Conservation (phyloP, 2,888 invertebrate species). For the Parasteatoda lunata region DNA sequence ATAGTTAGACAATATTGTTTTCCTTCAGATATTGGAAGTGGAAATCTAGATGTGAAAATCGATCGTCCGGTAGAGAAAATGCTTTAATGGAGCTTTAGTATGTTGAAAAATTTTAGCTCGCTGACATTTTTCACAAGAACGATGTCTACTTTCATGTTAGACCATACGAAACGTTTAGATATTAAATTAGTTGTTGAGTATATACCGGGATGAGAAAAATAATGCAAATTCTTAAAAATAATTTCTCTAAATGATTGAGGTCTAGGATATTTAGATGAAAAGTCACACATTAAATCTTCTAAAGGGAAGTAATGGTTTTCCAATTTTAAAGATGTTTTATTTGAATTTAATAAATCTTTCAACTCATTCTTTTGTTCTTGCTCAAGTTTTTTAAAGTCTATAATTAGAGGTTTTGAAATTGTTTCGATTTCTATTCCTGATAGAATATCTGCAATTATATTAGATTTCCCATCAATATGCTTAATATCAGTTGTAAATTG, state of each 20-base stretch:
- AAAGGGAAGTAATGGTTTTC: not conserved
- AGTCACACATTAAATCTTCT: not conserved
- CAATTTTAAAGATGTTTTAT: not conserved
- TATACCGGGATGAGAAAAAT: slow-evolving; percentile 1
- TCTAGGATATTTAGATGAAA: not conserved
- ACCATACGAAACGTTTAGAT: not conserved
- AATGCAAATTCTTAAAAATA: slow-evolving; percentile 4
- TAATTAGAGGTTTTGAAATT: not conserved
- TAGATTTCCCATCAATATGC: slow-evolving; percentile 70
- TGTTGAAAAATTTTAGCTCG: not conserved
- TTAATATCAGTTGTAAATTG: slow-evolving; percentile 73
- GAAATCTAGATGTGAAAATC: slow-evolving; percentile 45
- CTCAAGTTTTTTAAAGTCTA: slow-evolving; percentile 1
- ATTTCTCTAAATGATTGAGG: not conserved
- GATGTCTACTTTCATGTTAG: not conserved
- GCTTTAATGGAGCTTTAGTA: not conserved
- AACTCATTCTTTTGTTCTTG: not conserved
- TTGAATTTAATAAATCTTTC: not conserved
- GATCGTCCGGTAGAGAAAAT: not conserved
- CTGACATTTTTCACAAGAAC: not conserved
- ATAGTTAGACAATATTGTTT: not conserved
- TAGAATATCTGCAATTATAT: slow-evolving; percentile 8
- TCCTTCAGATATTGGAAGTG: slow-evolving; percentile 32
- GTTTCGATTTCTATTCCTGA: not conserved
- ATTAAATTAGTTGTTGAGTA: not conserved